phyloP scores from a whole-genome alignment of 2,113 vertebrate species.

The Tupaia tana region DNA sequence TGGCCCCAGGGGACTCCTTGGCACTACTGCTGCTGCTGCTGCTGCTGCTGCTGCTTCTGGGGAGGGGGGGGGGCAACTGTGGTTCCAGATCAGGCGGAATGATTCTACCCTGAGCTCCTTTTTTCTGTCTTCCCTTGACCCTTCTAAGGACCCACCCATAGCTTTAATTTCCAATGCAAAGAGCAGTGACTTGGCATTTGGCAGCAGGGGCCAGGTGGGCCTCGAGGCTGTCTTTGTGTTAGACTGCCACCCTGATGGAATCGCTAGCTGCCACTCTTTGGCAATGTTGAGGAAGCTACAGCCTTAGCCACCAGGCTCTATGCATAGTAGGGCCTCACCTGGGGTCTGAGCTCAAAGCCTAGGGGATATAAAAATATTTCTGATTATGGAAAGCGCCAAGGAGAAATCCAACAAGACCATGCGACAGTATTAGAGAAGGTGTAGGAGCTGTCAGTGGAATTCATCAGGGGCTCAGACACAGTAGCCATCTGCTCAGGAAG shows the following conservation, averaged over 20 bases:
- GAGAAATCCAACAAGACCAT: conserved; percentile 12
- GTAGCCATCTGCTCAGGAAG: background rate
- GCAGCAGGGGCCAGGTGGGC: background rate
- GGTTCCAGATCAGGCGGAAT: background rate
- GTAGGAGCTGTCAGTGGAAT: background rate
- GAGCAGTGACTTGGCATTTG: conserved; percentile 6
- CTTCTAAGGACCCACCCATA: background rate
- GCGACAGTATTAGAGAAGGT: background rate
- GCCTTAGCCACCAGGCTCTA: background rate
- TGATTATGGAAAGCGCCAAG: background rate
- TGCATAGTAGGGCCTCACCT: background rate
- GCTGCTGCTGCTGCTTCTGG: background rate
- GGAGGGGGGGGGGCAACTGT: background rate
- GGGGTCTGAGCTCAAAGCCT: background rate
- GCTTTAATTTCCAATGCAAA: conserved; percentile 42
- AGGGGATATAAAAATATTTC: background rate
- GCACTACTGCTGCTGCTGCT: background rate
- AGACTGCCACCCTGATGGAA: background rate
- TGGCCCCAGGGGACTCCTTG: conserved; percentile 63
- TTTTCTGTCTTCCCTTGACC: background rate
- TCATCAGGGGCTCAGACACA: background rate
- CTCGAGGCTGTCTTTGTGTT: background rate
- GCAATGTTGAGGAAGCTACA: background rate
- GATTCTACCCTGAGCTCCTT: background rate
- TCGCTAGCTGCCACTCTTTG: background rate